Percentiles rank a stretch among this genome's conserved stretches.
These are phyloP conservation scores for Parambassis ranga DNA, from an alignment of 2,797 vertebrate species.

Conservation along the genomic window DNA sequence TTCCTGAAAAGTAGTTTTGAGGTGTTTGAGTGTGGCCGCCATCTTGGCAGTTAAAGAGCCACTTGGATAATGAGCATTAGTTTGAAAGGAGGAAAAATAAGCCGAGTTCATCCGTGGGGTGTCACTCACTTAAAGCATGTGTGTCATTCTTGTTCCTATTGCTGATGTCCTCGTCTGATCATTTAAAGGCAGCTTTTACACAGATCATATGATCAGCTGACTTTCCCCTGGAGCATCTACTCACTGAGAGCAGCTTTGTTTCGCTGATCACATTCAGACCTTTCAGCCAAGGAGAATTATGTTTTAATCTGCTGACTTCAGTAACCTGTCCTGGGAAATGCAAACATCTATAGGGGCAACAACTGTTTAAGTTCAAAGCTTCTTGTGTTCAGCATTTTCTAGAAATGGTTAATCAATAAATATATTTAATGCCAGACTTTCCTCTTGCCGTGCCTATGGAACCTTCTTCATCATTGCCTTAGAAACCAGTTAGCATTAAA, in stretches of 20 bases:
- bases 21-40: no score
- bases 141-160: neutral
- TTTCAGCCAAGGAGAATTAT: neutral
- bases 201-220: slow-evolving; percentile 34
- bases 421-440: no score
- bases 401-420: no score
- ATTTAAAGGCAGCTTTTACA: neutral
- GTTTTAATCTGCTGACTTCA: slow-evolving; percentile 17
- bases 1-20: no score
- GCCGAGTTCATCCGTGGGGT: neutral
- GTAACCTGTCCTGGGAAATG: neutral
- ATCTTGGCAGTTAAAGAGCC: no score
- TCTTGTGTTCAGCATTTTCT: neutral
- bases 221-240: slow-evolving; percentile 23
- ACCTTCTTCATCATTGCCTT: no score
- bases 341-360: neutral
- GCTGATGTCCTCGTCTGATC: neutral
- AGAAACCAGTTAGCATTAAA: no score
- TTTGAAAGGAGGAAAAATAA: neutral
- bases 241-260: slow-evolving; percentile 35
- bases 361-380: neutral
- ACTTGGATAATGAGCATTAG: neutral
- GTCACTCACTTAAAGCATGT: neutral
- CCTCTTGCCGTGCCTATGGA: no score
- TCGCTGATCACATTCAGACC: slow-evolving; percentile 1